These are phyloP conservation scores for Nothoprocta pentlandii DNA, from an alignment of 2,113 vertebrate species.

Conservation along the genomic window DNA sequence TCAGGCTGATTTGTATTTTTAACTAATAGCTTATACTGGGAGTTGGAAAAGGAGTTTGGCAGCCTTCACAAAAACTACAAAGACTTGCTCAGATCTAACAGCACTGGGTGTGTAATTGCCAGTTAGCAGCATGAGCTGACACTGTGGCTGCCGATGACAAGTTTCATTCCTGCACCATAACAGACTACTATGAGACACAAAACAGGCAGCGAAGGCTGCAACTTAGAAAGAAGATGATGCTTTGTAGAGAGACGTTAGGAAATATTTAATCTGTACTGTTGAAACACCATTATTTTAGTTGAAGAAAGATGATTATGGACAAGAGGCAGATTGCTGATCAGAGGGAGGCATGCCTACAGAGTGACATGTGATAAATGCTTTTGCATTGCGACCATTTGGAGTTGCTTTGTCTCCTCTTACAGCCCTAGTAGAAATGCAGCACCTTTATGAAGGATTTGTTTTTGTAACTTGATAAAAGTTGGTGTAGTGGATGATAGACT, in stretches of 20 bases:
- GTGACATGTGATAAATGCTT: background rate
- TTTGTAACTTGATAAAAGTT: constrained; percentile 58
- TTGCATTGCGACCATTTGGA: background rate
- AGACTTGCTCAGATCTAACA: constrained; percentile 24
- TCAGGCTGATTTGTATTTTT: constrained; percentile 38
- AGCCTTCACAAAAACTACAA: constrained; percentile 4
- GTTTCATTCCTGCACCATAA: constrained; percentile 46
- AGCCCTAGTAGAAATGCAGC: background rate
- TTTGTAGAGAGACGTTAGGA: background rate
- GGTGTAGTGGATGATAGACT: background rate
- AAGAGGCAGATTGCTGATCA: background rate
- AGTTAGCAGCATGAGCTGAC: constrained; percentile 46
- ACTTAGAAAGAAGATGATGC: background rate
- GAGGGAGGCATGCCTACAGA: background rate
- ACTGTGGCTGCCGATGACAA: constrained; percentile 27
- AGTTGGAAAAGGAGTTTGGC: background rate
- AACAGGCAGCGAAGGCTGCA: constrained; percentile 11
- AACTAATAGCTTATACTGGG: background rate
- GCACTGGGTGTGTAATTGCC: constrained; percentile 49
- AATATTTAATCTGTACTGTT: background rate
- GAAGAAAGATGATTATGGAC: background rate
- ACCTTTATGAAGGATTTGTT: constrained; percentile 19
- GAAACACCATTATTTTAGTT: background rate
- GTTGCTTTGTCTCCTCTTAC: background rate
- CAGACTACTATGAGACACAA: constrained; percentile 57